Base-by-base conservation (phyloP, 2,113 vertebrate species). In the Caloenas nicobarica region DNA sequence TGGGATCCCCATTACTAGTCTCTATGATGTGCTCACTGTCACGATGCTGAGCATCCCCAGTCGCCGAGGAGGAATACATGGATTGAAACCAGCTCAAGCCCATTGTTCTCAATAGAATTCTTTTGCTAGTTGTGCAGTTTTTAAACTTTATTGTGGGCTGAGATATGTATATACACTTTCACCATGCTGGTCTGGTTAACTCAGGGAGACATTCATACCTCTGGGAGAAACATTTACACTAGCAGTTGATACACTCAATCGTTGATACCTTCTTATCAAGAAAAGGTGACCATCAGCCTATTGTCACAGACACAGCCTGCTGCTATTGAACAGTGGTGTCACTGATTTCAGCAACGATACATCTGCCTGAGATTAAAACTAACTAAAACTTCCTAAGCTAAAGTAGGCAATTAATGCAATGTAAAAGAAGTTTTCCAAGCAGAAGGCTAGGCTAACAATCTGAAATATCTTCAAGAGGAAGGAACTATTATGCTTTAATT, bases 91-190 rank as follows among this genome's bases (percentile, higher is more conserved):
- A 76, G 16, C 10, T 71, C 24, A 66, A 66, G 9, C 0, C 9
- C 3, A 9, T 71, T 48, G 8, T 7, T 61, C 19, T 68, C 8
- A 4, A 21, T 1, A 1, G 16, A 76, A 38, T 46, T 68, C 3
- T 68, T 66, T 77, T 53, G 21, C 16, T 44, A 53, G 36, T 60
- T 68, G 9, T 38, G 17, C 24, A 18, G 15, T 46, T 70, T 84
- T 66, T 46, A 34, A 11, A 40, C 1, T 4, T 2, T 46, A 0
- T 34, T 8, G 19, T 76, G 24, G 11, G 10, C 8, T 36, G 6
- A 66, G 9, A 15, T 14, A 19, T 4, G 7, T 19, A 13, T 16
- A 19, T 36, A 7, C 8, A 19, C 7, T 29, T 46, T 13, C 5
- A 7, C 7, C 14, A 5, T 18, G 8, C 31, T 54, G 16, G 4